A percentile compares a stretch with the other conserved stretches of the same genome.
Conservation (phyloP, 2,113 vertebrate genomes). For the Felis catus region DNA sequence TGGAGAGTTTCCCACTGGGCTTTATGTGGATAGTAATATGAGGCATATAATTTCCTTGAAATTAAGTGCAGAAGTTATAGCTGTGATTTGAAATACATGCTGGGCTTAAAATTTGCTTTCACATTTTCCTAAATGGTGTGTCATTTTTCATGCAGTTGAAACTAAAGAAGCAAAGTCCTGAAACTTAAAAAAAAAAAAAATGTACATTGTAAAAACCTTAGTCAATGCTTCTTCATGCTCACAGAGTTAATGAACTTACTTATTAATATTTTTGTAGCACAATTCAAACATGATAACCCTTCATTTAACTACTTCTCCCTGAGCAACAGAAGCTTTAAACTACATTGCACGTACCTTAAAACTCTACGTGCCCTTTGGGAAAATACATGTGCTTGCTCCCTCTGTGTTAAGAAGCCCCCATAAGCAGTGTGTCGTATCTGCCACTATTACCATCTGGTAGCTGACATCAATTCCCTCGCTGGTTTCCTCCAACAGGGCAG, state of each 20-base stretch:
- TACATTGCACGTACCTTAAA: conserved; percentile 55
- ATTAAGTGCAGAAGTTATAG: conserved; percentile 65
- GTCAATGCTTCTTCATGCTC: conserved; percentile 6
- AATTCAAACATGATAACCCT: neutral
- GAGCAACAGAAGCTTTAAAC: conserved; percentile 52
- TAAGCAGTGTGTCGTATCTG: conserved; percentile 1
- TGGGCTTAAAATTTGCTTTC: conserved; percentile 74
- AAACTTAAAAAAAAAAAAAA: conserved; percentile 14
- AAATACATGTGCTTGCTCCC: conserved; percentile 9
- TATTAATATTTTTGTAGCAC: conserved; percentile 67
- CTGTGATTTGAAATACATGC: conserved; percentile 58
- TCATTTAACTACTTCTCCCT: conserved; percentile 27
- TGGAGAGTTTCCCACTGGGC: conserved; percentile 43
- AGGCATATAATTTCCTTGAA: conserved; percentile 47
- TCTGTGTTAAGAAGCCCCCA: conserved; percentile 24
- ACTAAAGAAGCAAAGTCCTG: conserved; percentile 61
- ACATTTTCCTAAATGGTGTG: conserved; percentile 54
- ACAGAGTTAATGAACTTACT: conserved; percentile 54
- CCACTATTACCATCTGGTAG: conserved; percentile 53
- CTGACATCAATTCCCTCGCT: conserved; percentile 59
- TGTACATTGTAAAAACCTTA: conserved; percentile 27
- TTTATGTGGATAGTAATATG: neutral
- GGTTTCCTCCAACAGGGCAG: conserved; percentile 5
- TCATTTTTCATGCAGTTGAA: conserved; percentile 63
- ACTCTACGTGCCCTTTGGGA: conserved; percentile 58